Base-by-base conservation (phyloP, 2,113 vertebrate genomes). In the Oceanodroma tethys region DNA sequence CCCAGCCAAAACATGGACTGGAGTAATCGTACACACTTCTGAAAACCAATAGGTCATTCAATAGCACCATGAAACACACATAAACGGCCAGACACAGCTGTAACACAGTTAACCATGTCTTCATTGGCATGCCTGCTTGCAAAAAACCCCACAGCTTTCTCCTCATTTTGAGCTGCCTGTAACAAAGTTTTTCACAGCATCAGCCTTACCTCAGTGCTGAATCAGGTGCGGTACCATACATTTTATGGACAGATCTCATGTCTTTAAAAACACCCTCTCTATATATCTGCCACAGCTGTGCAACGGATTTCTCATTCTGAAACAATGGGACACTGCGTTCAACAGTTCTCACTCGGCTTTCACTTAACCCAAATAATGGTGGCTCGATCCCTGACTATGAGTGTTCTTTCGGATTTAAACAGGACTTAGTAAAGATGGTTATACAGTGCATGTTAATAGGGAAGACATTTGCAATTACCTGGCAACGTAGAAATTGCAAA, bases 381-480 rank as follows among this genome's bases (percentile, higher is more conserved):
- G 93, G 86, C 63, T 93, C 70, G 93, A 34, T 38, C 48, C 92
- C 73, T 71, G 81, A n/a, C 76, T 40, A 20, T 3, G 3, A 55
- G 38, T 10, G 74, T 60, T n/a, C 70, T 50, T 70, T 22, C 70
- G 53, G 81, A 62, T 93, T 97, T 95, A 87, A 60, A 91, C 1
- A 20, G 16, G 81, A 58, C 16, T 90, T 70, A 59, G 43, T 66
- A 83, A 73, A 84, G 16, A 25, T 2, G 16, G 45, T 47, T 75
- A 48, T 30, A 75, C 9, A 25, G 53, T 58, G 38, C 63, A 63
- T 78, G 26, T 45, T 93, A 93, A 92, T 13, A 70, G 66, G 40
- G 80, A 96, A 93, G 86, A 78, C 34, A 88, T 91, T 81, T 79
- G 88, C 87, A 84, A 91, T 94, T 96, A 88, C 43, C 42, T 86